phyloP scores from a whole-genome alignment of 2,113 vertebrate species.

The Orientallactaga bullata region DNA sequence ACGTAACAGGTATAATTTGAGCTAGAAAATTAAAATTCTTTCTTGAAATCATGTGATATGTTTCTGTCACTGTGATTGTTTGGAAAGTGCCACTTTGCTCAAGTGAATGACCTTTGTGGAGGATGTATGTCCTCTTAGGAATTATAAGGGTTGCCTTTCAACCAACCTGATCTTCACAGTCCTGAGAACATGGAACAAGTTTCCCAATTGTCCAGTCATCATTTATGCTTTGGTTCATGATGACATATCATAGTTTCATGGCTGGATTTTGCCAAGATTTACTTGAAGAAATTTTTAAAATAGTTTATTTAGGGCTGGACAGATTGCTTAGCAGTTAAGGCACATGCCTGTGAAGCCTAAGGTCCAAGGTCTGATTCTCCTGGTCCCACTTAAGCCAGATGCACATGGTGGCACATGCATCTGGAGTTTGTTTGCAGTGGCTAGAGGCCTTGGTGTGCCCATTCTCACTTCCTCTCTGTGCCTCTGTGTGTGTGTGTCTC shows the following conservation, averaged over 20 bases:
- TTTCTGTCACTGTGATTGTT: neutral
- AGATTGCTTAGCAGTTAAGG: too few species aligned
- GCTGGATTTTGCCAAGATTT: constrained; percentile 41
- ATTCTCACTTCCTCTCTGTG: too few species aligned
- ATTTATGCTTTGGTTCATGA: neutral
- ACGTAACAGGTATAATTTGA: neutral
- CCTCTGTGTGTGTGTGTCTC: too few species aligned
- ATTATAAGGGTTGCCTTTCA: neutral
- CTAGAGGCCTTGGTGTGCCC: too few species aligned
- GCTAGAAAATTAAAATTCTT: neutral
- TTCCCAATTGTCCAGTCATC: neutral
- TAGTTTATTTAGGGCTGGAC: too few species aligned
- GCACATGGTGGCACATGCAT: too few species aligned
- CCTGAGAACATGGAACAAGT: neutral
- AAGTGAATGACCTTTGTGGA: neutral
- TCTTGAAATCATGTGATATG: neutral
- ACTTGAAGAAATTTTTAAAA: constrained; percentile 31
- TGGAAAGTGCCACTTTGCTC: constrained; percentile 1
- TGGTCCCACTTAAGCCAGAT: too few species aligned
- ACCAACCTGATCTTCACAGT: neutral
- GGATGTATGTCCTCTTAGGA: neutral
- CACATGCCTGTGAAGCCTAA: too few species aligned
- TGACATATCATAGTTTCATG: neutral
- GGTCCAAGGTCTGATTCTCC: too few species aligned
- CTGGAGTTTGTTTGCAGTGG: too few species aligned